Evolutionary conservation across 2,888 invertebrate genomes (phyloP).

Genomic region (Lithophane leautieri): DNA sequence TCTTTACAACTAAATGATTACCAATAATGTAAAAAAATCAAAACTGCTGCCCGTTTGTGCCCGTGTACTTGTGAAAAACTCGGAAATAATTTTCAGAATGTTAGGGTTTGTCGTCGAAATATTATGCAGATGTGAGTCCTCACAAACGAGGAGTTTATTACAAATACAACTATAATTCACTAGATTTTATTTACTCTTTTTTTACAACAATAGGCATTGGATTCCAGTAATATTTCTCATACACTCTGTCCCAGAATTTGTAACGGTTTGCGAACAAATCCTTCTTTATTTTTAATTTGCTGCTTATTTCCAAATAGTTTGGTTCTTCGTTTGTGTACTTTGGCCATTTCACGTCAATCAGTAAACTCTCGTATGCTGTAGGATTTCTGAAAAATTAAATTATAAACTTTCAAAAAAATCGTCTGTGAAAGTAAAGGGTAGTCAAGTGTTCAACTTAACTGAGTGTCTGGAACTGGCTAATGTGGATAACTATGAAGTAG

Average conservation of each 20-base stretch:
- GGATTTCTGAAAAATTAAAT: constrained; percentile 79
- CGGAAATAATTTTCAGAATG: not conserved
- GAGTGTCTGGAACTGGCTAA: not conserved
- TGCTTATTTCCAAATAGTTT: constrained; percentile 80
- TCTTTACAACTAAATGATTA: too few relatives aligned
- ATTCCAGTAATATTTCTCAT: constrained; percentile 82
- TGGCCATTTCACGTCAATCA: constrained; percentile 80
- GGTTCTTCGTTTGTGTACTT: constrained; percentile 76
- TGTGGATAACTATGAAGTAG: not conserved
- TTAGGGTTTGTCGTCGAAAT: not conserved
- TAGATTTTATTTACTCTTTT: constrained; percentile 12
- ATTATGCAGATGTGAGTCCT: not conserved
- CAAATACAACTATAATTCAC: not conserved
- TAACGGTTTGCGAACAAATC: constrained; percentile 77
- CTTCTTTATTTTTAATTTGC: constrained; percentile 74
- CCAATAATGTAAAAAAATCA: too few relatives aligned
- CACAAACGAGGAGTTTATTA: not conserved
- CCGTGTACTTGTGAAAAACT: not conserved
- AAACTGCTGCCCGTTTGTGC: too few relatives aligned
- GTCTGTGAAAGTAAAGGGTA: too few relatives aligned
- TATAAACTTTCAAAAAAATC: too few relatives aligned
- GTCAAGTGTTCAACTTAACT: not conserved
- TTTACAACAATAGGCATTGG: constrained; percentile 67
- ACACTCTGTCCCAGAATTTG: constrained; percentile 81
- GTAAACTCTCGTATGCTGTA: constrained; percentile 80